Percentiles rank a stretch among this genome's conserved stretches.
Evolutionary conservation across 2,797 vertebrate species (phyloP).

Genomic region (Macroramphosus scolopax): DNA sequence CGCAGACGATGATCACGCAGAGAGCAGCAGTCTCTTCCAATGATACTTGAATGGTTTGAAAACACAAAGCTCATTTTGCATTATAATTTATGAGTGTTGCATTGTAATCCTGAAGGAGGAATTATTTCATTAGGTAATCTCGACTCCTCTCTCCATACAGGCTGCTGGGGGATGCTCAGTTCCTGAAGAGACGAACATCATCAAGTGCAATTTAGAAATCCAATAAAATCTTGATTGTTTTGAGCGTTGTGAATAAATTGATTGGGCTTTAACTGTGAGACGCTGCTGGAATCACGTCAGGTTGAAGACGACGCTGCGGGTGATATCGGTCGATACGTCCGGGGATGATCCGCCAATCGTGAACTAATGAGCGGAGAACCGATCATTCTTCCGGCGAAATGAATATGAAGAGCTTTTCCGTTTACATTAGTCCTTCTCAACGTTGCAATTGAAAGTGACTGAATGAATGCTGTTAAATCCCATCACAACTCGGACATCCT

Average conservation of each 20-base stretch:
- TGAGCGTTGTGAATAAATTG: conserved; percentile 44
- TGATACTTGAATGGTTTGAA: conserved; percentile 35
- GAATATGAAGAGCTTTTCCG: not conserved
- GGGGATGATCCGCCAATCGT: conserved; percentile 13
- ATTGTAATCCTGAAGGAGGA: conserved; percentile 48
- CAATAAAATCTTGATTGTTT: conserved; percentile 50
- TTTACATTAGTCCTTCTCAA: not conserved
- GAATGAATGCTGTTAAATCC: conserved; percentile 29
- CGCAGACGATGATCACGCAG: conserved; percentile 28
- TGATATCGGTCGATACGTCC: conserved; percentile 14
- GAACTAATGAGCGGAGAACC: conserved; percentile 13
- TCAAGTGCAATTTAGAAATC: conserved; percentile 50
- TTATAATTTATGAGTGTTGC: conserved; percentile 40
- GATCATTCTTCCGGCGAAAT: conserved; percentile 5
- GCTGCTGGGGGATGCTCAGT: no score
- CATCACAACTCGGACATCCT: conserved; percentile 5
- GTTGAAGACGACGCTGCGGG: conserved; percentile 5
- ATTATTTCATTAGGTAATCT: conserved; percentile 46
- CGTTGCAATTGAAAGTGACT: not conserved
- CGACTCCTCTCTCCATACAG: conserved; percentile 16
- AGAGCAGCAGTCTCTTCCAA: conserved; percentile 26
- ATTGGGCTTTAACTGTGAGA: conserved; percentile 5
- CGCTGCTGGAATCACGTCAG: conserved; percentile 9
- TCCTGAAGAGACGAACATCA: conserved; percentile 35
- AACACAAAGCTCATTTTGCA: conserved; percentile 40